Evolutionary conservation across 2,888 invertebrate species (phyloP), one percentile per base, ranked within the genome.

Genomic region (Bombylius discolor): DNA sequence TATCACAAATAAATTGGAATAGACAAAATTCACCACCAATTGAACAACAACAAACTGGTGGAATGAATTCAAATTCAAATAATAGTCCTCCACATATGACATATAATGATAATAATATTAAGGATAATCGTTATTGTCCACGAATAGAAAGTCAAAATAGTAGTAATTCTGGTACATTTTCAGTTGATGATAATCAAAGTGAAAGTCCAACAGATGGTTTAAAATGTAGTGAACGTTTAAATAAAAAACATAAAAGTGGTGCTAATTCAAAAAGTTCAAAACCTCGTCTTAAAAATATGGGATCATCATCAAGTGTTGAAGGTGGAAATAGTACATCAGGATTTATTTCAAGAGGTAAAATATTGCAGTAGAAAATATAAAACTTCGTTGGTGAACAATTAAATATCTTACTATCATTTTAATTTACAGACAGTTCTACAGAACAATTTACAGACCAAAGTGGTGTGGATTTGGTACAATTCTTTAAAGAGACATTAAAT

Each of bases 401-500:
- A 46, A 11, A 46, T 50, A 50, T 44, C 31, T 33, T 32, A 45
- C 31, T 45, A 33, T 32, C 31, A 52, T 47, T 23, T 36, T 52
- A 14, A 45, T 54, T 42, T 47, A n/a, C 75, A 86, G 87, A 87
- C 72, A 87, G 83, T 68, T 87, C 86, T 71, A 81, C 82, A 59
- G 87, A 88, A 68, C 79, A 81, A 69, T 83, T 82, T 66, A 83
- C 82, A 34, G 89, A 89, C 70, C 83, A 83, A 53, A 73, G 71
- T 54, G 89, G 88, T 46, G 83, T 85, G 5, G 92, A 97, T 70
- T 76, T 96, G 60, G 85, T 90, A 62, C 81, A 83, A 61, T 97
- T 97, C 72, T 88, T 97, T 59, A 85, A 85, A 59, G 89, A 90
- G 62, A 95, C 95, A 0, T 78, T 97, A 54, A 92, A 94, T 73